Percentiles rank a stretch among this genome's conserved stretches.
Evolutionary conservation across 2,113 vertebrate species (phyloP).

Genomic region (Plestiodon gilberti): DNA sequence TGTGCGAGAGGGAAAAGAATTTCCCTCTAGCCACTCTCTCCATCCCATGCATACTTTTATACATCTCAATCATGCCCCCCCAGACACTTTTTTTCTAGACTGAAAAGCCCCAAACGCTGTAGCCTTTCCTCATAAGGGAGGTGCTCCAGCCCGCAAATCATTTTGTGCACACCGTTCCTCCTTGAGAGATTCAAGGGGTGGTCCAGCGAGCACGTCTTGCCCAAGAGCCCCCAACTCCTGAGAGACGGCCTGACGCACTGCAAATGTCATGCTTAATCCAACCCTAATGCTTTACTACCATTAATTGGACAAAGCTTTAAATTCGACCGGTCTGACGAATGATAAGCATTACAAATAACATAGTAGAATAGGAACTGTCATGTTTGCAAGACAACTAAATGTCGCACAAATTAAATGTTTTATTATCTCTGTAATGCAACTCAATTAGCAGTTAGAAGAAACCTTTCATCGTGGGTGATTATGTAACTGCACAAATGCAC

Average conservation of each 20-base stretch:
- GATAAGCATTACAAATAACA: not conserved
- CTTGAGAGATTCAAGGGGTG: no score
- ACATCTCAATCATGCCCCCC: no score
- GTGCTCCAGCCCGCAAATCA: no score
- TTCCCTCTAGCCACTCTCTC: no score
- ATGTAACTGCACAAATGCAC: not conserved
- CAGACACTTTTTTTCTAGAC: no score
- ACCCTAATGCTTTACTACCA: not conserved
- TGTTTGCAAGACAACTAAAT: not conserved
- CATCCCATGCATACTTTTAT: no score
- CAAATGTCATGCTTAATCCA: not conserved
- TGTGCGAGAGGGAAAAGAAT: no score
- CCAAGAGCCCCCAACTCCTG: not conserved
- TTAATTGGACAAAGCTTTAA: not conserved
- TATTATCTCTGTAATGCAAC: constrained; percentile 2
- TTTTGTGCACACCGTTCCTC: no score
- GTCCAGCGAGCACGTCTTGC: not conserved
- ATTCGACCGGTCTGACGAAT: not conserved
- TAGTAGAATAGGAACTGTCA: not conserved
- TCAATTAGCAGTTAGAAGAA: not conserved
- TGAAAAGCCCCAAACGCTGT: no score
- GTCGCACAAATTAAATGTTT: constrained; percentile 7
- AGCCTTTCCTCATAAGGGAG: no score
- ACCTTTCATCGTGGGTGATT: not conserved
- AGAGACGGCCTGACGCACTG: not conserved